These are phyloP conservation scores for Pardalotus punctatus DNA, from an alignment of 2,113 vertebrate genomes.

Conservation along the genomic window DNA sequence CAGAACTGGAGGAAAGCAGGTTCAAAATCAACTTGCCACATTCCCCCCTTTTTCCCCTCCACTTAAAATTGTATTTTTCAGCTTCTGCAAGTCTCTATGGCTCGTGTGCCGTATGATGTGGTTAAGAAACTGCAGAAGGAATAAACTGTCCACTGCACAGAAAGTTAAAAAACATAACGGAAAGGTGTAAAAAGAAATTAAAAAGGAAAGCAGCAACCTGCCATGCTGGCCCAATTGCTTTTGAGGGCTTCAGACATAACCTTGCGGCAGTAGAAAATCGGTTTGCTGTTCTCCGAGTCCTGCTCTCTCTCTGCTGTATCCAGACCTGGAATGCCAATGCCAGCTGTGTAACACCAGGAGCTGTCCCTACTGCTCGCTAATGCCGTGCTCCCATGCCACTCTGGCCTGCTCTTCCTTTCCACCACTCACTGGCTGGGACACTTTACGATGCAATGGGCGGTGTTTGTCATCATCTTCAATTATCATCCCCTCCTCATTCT, in stretches of 20 bases:
- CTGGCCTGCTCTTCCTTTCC: slow-evolving; percentile 87
- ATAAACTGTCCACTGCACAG: slow-evolving; percentile 74
- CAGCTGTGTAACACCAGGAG: slow-evolving; percentile 32
- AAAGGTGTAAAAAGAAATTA: slow-evolving; percentile 72
- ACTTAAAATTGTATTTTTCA: slow-evolving; percentile 25
- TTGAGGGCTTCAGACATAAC: slow-evolving; percentile 63
- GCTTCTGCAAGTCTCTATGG: slow-evolving; percentile 64
- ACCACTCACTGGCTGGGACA: slow-evolving; percentile 82
- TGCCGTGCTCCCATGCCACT: slow-evolving; percentile 90
- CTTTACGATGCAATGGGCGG: slow-evolving; percentile 82
- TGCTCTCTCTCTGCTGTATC: slow-evolving; percentile 5
- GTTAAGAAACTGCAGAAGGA: slow-evolving; percentile 72
- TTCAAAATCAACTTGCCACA: slow-evolving; percentile 24
- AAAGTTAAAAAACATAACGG: slow-evolving; percentile 61
- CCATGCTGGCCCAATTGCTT: slow-evolving; percentile 71
- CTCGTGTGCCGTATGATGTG: not conserved
- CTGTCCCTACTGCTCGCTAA: slow-evolving; percentile 84
- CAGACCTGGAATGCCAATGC: slow-evolving; percentile 32
- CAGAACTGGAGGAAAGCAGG: slow-evolving; percentile 57
- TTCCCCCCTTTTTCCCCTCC: not conserved
- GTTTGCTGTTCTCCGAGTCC: slow-evolving; percentile 63
- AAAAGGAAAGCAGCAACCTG: slow-evolving; percentile 78
- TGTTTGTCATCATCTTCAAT: slow-evolving; percentile 88
- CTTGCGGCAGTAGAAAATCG: slow-evolving; percentile 66
- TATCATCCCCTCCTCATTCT: slow-evolving; percentile 81